Evolutionary conservation across 2,888 invertebrate genomes (phyloP), one percentile per base, ranked within the genome.

Genomic region (Lasioglossum leucozonium): DNA sequence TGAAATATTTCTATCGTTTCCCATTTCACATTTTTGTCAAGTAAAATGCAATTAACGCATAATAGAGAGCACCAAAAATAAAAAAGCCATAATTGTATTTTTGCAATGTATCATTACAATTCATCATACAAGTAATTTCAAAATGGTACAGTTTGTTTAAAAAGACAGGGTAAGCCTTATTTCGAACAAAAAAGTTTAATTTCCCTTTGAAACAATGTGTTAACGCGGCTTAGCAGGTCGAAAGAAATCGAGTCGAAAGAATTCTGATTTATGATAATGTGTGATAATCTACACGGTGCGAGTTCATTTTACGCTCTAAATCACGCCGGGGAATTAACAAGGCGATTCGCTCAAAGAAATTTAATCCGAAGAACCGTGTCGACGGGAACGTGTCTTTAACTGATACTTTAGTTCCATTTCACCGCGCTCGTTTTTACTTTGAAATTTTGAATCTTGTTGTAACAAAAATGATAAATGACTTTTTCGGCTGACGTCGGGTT

Each of bases 281-380:
- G 13, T 22, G 22, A 51, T 72, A 58, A 74, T 6, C 22, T 30
- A 34, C 26, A n/a, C 4, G 30, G 22, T 26, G 30, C 34, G 58
- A 13, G 40, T 81, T 44, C 30, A 62, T 75, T 82, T 81, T 81
- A 71, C 75, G 81, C 82, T 82, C 82, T 34, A 40, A 72, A 82
- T 82, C 75, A 6, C 47, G 51, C n/a, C 34, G 2, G 40, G 8
- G 73, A 69, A 18, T 51, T 69, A 72, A 30, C 72, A 72, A 40
- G 47, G 40, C 13, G 62, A 51, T 30, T 8, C 13, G n/a, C 3
- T 30, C 6, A 30, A 79, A 74, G 67, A 75, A 67, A 47, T 34
- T 44, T 34, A 10, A n/a, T 73, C 13, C 11, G n/a, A 16, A 69
- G 26, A 74, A 74, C 55, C 16, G 55, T 73, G 40, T 80, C 42